Base-by-base conservation (phyloP, 1,140 invertebrate genomes). In the Drosophila dunni region DNA sequence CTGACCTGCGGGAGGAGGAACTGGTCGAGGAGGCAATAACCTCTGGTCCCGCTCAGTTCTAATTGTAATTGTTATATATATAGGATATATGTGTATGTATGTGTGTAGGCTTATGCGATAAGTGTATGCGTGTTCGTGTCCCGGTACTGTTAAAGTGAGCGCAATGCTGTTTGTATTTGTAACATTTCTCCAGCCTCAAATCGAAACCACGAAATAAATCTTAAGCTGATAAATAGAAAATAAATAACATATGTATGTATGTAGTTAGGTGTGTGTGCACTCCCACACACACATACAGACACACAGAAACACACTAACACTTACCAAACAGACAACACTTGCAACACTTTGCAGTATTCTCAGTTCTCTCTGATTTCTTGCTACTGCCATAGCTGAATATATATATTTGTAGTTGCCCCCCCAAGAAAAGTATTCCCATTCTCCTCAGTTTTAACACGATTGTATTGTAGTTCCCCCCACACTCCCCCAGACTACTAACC, bases 291-390 rank as follows among this genome's bases (percentile, higher is more conserved):
- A 53, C 13, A 45, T 45, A 45, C 13, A 45, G 6, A 45, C n/a
- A 58, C 56, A 44, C 40, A 29, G 36, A 57, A n/a, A 40, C 53
- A 56, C 29, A 54, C 51, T 38, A 7, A 54, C 48, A 38, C 9
- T 0, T 9, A 53, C 3, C 13, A 44, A 11, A 54, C 36, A 56
- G 15, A 64, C 48, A 29, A 53, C 48, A 44, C 34, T 74, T 78
- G 81, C 81, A 85, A 64, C 67, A 89, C 63, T 69, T 68, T 83
- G 84, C 83, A 88, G 84, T 88, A 88, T 89, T 88, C 60, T 78
- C 57, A 73, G 56, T 68, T 67, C 62, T 63, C 48, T 69, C 67
- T 75, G 56, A 78, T 63, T 75, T 77, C 62, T 88, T 68, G 73
- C 80, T 89, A 88, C 83, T 88, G 83, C 83, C 83, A 88, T 88